A percentile compares a stretch with the other conserved stretches of the same genome.
These are phyloP conservation scores for Cepaea hortensis DNA, from an alignment of 2,888 invertebrate species.

Conservation along the genomic window DNA sequence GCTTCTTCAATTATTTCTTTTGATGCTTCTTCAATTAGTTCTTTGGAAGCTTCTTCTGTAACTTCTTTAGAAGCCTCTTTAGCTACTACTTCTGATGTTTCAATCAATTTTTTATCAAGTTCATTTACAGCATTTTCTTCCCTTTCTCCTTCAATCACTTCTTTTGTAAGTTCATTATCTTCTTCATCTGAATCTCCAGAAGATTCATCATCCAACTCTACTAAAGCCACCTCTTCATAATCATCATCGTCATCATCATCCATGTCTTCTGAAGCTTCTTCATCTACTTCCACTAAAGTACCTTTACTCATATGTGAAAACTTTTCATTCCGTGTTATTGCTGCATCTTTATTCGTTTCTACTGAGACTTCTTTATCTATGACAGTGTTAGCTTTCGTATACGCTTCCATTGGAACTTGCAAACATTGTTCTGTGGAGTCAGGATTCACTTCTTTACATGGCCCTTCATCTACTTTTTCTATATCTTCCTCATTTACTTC, in stretches of 20 bases:
- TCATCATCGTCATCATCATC: background rate
- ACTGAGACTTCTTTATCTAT: slow-evolving; percentile 5
- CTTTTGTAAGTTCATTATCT: slow-evolving; percentile 10
- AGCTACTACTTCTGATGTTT: background rate
- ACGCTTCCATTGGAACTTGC: background rate
- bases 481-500: background rate
- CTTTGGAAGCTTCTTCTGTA: background rate
- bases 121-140: background rate
- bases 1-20: slow-evolving; percentile 9
- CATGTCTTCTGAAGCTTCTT: background rate
- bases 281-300: background rate
- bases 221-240: background rate
- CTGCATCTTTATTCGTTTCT: slow-evolving; percentile 1
- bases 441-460: slow-evolving; percentile 8
- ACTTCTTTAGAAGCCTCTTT: background rate
- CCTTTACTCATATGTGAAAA: background rate
- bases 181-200: background rate
- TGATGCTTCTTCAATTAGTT: slow-evolving; percentile 5
- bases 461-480: slow-evolving; percentile 15
- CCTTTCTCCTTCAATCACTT: background rate
- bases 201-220: slow-evolving; percentile 12
- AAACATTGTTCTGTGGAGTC: background rate
- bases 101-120: too few species aligned
- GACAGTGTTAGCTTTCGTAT: slow-evolving; percentile 1
- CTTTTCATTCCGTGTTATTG: slow-evolving; percentile 5